phyloP scores from a whole-genome alignment of 2,888 invertebrate species.

The Eristalinus sepulchralis region DNA sequence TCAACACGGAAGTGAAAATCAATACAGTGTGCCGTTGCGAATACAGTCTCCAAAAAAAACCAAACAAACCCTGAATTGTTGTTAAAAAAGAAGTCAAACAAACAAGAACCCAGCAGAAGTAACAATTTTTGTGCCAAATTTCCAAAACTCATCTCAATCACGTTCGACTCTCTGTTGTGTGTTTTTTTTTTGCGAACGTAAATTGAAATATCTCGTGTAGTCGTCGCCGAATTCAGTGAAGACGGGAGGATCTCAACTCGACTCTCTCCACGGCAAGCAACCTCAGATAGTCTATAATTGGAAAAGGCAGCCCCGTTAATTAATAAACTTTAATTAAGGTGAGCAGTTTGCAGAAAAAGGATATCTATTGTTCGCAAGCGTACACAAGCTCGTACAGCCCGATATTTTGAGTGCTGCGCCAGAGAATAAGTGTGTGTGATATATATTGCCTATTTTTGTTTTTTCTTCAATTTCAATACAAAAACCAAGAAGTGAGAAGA shows the following conservation, averaged over 20 bases:
- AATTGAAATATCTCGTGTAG: slow-evolving; percentile 9
- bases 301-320: slow-evolving; percentile 29
- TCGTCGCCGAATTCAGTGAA: not conserved
- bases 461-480: not conserved
- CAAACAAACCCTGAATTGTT: slow-evolving; percentile 35
- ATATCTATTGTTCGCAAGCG: slow-evolving; percentile 13
- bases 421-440: slow-evolving; percentile 67
- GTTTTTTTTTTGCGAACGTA: too few species aligned
- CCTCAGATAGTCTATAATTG: slow-evolving; percentile 38
- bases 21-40: slow-evolving; percentile 53
- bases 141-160: slow-evolving; percentile 41
- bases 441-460: slow-evolving; percentile 6
- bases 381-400: slow-evolving; percentile 14
- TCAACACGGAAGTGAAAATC: slow-evolving; percentile 68
- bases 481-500: slow-evolving; percentile 22
- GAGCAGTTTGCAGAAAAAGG: slow-evolving; percentile 19
- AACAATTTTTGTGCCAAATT: slow-evolving; percentile 60
- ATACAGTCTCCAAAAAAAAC: slow-evolving; percentile 16
- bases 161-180: slow-evolving; percentile 27
- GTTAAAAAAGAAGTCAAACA: slow-evolving; percentile 7
- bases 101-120: slow-evolving; percentile 22
- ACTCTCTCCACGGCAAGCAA: not conserved
- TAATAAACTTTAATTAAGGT: slow-evolving; percentile 47
- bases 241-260: not conserved
- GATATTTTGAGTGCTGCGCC: slow-evolving; percentile 65